phyloP scores from a whole-genome alignment of 1,140 invertebrate genomes.

The Sinonovacula constricta region DNA sequence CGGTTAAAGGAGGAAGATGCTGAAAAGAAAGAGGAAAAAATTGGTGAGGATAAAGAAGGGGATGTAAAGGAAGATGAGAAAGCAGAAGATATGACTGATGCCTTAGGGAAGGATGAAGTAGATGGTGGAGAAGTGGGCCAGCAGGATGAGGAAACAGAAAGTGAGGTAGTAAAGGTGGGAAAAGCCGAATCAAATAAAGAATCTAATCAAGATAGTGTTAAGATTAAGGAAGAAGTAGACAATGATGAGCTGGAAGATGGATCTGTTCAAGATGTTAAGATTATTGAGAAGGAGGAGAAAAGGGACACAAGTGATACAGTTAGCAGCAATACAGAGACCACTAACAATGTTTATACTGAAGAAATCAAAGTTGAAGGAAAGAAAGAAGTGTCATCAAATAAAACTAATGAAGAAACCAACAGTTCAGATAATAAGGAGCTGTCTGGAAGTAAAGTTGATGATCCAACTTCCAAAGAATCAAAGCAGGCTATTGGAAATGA shows the following conservation, averaged over 20 bases:
- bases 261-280: not conserved
- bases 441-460: not conserved
- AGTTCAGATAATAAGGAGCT: not conserved
- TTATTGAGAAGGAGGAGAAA: not conserved
- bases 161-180: not conserved
- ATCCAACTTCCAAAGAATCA: not conserved
- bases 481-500: not conserved
- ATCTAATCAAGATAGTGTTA: no score
- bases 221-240: not conserved
- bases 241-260: not conserved
- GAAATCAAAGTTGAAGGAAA: no score
- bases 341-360: no score
- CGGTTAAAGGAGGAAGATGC: conserved; percentile 34
- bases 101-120: not conserved
- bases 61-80: conserved; percentile 4
- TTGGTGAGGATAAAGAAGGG: not conserved
- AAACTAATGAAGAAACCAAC: no score
- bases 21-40: conserved; percentile 12
- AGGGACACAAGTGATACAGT: not conserved
- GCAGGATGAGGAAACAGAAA: not conserved
- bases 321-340: not conserved
- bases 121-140: not conserved
- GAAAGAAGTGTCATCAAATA: no score
- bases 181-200: no score
- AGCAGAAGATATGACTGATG: not conserved